Percentiles rank a stretch among this genome's conserved stretches.
Evolutionary conservation across 2,113 vertebrate species (phyloP).

Genomic region (Rhinogobius similis): DNA sequence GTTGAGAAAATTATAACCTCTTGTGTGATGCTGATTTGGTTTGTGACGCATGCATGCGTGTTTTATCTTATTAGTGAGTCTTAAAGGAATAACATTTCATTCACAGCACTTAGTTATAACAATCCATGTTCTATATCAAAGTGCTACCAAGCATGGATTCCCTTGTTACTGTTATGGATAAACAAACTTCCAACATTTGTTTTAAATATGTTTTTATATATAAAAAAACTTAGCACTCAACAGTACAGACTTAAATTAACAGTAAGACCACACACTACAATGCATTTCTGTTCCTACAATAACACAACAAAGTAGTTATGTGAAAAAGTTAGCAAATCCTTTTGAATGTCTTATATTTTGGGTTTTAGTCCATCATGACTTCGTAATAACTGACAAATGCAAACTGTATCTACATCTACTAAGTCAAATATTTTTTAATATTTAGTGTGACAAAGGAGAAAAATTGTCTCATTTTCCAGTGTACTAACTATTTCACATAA

Average conservation of each 20-base stretch:
- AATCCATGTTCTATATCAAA: constrained; percentile 10
- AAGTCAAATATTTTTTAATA: too few species aligned
- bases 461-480: too few species aligned
- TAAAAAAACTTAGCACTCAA: neutral
- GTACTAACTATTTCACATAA: neutral
- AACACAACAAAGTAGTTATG: neutral
- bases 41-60: constrained; percentile 26
- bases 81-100: neutral
- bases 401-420: too few species aligned
- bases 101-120: neutral
- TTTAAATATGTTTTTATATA: neutral
- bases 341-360: neutral
- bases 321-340: neutral
- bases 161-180: neutral
- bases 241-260: neutral
- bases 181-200: neutral
- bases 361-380: neutral
- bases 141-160: neutral
- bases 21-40: constrained; percentile 20
- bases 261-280: constrained; percentile 30
- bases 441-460: too few species aligned
- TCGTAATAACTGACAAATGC: neutral
- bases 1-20: constrained; percentile 8
- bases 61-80: constrained; percentile 14
- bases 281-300: neutral